Base-by-base conservation (phyloP, 2,797 vertebrate genomes). In the Fistularia commersonii region DNA sequence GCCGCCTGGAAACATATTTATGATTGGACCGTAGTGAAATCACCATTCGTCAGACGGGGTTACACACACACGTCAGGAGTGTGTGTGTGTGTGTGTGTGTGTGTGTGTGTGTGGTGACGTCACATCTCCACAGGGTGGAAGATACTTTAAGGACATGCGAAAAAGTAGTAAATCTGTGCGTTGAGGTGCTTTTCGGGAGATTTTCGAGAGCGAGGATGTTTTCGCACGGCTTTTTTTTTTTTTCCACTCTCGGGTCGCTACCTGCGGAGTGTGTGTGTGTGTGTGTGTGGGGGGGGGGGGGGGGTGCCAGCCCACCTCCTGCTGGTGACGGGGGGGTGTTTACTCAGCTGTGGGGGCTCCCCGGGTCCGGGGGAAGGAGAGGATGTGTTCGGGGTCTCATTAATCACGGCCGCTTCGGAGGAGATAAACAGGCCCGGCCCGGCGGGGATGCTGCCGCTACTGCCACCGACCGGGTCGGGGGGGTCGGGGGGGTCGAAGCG, bases 311-410 rank as follows among this genome's bases (percentile, higher is more conserved):
- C 73, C 54, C 54, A n/a, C n/a, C n/a, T n/a, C n/a, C n/a, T n/a
- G n/a, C n/a, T n/a, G n/a, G n/a, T n/a, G n/a, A n/a, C n/a, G n/a
- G n/a, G n/a, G n/a, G n/a, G n/a, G n/a, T 95, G 85, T 98, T 98
- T 94, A 90, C 86, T 94, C 95, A 96, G 95, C 94, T 96, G 93
- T 73, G n/a, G 77, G 69, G 57, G 68, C 84, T 87, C 84, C 66
- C 74, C 41, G 54, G 80, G 70, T 91, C 88, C 81, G 69, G 86
- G 90, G 88, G 90, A 91, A 87, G 80, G 74, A 88, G 87, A 91
- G 93, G 89, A 90, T 86, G 85, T 88, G 88, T 92, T 88, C 86
- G 81, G 86, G 75, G 88, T 76, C 89, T 91, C 93, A 93, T 95
- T 91, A 93, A 95, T 96, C 93, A 93, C 87, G 75, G 78, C 81